phyloP scores from a whole-genome alignment of 2,113 vertebrate genomes.

The Sigmodon hispidus region DNA sequence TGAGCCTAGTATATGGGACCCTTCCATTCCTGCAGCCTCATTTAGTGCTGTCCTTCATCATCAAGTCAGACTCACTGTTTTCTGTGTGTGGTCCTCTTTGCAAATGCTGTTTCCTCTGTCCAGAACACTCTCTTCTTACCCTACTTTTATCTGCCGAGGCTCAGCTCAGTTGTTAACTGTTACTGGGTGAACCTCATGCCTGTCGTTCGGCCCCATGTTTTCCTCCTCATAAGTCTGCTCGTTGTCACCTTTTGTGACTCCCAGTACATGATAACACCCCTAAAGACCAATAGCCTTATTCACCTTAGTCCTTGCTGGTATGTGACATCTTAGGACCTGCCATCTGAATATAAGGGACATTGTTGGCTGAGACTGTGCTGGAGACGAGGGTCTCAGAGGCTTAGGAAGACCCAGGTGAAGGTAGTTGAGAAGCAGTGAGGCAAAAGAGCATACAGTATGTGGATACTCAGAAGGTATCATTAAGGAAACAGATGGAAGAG shows the following conservation, averaged over 20 bases:
- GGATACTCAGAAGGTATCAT: fast-evolving
- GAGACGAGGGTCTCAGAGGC: background rate
- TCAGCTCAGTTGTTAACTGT: background rate
- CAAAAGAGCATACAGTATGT: background rate
- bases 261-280: background rate
- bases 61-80: background rate
- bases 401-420: background rate
- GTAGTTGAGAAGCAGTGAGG: background rate
- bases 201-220: background rate
- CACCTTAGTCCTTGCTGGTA: background rate
- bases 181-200: background rate
- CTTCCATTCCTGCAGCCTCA: background rate
- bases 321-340: background rate
- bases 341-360: background rate
- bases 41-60: background rate
- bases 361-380: background rate
- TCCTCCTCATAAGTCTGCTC: background rate
- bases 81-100: background rate
- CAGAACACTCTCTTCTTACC: background rate
- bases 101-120: slow-evolving; percentile 14
- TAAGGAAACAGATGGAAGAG: background rate
- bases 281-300: background rate
- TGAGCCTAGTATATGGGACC: background rate
- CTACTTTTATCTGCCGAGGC: background rate
- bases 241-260: background rate